These are phyloP conservation scores for Stenichneumon culpator DNA, from an alignment of 2,888 invertebrate genomes.

Conservation along the genomic window DNA sequence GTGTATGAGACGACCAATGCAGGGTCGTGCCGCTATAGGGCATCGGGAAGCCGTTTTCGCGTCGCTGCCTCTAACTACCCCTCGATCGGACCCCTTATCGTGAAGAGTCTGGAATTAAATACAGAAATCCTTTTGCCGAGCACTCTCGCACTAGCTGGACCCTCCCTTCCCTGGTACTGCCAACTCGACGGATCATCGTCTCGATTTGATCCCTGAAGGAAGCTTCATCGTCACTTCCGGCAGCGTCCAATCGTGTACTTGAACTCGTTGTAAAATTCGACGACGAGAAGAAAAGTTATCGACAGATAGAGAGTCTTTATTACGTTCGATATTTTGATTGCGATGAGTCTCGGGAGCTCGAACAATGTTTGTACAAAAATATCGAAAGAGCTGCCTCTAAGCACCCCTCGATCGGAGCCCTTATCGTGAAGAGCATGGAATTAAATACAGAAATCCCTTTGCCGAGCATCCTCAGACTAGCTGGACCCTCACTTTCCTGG, in stretches of 20 bases:
- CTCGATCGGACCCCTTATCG: constrained; percentile 23
- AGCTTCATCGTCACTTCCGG: constrained; percentile 5
- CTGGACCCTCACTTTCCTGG: background rate
- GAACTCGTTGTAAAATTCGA: too few species aligned
- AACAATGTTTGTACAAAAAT: too few species aligned
- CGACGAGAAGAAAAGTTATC: too few species aligned
- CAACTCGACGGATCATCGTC: constrained; percentile 24
- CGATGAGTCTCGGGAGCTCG: too few species aligned
- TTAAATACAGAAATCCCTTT: constrained; percentile 43
- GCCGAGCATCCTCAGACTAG: constrained; percentile 2
- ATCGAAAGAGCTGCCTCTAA: constrained; percentile 41
- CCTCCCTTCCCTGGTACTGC: background rate
- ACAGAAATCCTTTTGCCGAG: constrained; percentile 29
- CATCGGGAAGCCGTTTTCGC: constrained; percentile 52
- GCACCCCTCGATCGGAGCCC: constrained; percentile 23
- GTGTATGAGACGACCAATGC: background rate
- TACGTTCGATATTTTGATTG: too few species aligned
- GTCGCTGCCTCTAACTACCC: constrained; percentile 39
- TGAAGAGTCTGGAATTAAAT: constrained; percentile 28
- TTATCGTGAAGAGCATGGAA: constrained; percentile 9
- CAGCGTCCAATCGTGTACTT: too few species aligned
- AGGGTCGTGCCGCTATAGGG: constrained; percentile 1
- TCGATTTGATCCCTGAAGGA: background rate
- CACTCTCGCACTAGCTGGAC: background rate
- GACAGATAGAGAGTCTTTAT: too few species aligned